Base-by-base conservation (phyloP, 35 echinoderm and acorn worm species). In the Stichopus chloronotus region DNA sequence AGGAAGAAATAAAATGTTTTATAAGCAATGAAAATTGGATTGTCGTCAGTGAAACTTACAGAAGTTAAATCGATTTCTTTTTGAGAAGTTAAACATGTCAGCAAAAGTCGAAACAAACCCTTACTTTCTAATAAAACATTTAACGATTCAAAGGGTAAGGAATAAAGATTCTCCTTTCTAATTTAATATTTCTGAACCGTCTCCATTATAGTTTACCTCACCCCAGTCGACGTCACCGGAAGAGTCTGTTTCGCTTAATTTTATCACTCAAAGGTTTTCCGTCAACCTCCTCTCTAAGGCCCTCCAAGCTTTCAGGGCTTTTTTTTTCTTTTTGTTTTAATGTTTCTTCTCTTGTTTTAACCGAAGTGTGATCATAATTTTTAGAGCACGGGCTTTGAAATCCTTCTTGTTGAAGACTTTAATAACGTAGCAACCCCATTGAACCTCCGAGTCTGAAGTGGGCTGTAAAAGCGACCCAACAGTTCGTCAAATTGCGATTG, bases 381-480 rank as follows among this genome's bases (percentile, higher is more conserved):
- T 85, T 85, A 59, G 82, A 19, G 82, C 58, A 58, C 82, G 17
- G 21, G 57, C 17, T 85, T 58, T 85, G 58, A 85, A 23, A 58
- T 53, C 82, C 82, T 58, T 20, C 8, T 85, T 58, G 22, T 21
- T 53, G 55, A 85, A 57, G 55, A 58, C 55, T 85, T 85, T 58
- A 56, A 85, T 85, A 85, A 58, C 82, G 82, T 85, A 58, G 55
- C 82, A 85, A 85, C 82, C 82, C 82, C 11, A 74, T 85, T 58
- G 82, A 85, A 85, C 82, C 82, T 85, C 82, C 58, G 9, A 16
- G 82, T 22, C 82, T 85, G 82, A 85, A 85, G 82, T 85, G 57
- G 82, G 82, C 82, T 85, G 82, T 85, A 85, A 85, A 85, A 85
- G 82, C 53, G 57, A 85, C 82, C 82, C 82, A 85, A 58, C 82